Evolutionary conservation across 1,140 invertebrate species (phyloP), one percentile per base, ranked within the genome.

Genomic region (Ceratitis capitata): DNA sequence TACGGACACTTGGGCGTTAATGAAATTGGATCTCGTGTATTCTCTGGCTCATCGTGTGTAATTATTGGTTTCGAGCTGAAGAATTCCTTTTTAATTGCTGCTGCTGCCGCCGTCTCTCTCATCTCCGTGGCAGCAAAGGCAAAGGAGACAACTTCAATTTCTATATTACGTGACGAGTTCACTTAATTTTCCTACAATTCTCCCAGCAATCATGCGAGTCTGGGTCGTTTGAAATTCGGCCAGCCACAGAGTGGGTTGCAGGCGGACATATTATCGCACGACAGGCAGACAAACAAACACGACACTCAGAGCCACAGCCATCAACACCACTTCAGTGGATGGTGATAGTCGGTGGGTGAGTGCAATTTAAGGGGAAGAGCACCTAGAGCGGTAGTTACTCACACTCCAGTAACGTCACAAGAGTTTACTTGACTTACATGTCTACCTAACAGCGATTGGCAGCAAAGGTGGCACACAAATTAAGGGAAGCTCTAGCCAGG

Each of bases 1-100:
- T 19, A 0, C 23, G 9, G 16, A 6, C 51, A 9, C n/a, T 9
- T 3, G 2, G 0, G 51, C 51, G 23, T 23, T 78, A 78, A 78
- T 78, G 69, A 45, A 78, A 78, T 78, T 78, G 39, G 39, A 78
- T 42, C 19, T 35, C 39, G 69, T 45, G 39, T 42, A 78, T 45
- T 78, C 16, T 45, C 39, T 78, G 39, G 69, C 12, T 45, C 69
- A 45, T n/a, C 39, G 69, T 45, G 69, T 45, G 69, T 78, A 78
- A 78, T 78, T 78, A 45, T 78, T 45, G 35, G 39, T 78, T 39
- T 78, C 39, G 14, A 78, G n/a, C n/a, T n/a, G 69, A 45, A 78
- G 69, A 45, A 78, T 78, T 78, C 39, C 35, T 78, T 45, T 78
- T 78, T 78, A 78, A 78, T 78, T 78, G 69, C 39, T 78, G 69